Conservation (phyloP, 2,888 invertebrate species). For the Lepidocyrtoides sp. region DNA sequence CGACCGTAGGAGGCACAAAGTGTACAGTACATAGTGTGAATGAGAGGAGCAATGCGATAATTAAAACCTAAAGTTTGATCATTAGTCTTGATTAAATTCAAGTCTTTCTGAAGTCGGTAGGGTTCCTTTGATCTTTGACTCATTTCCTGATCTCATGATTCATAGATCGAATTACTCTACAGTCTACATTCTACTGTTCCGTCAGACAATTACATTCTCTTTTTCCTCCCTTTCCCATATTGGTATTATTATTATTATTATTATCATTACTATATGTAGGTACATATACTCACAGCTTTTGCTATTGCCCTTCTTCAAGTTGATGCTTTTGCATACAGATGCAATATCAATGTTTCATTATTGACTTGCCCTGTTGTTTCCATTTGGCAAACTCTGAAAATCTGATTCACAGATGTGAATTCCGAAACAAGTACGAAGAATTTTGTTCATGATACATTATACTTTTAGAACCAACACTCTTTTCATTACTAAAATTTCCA, state of each 20-base stretch:
- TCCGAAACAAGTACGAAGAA: neutral
- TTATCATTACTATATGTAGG: too few relatives aligned
- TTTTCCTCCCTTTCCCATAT: neutral
- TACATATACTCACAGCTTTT: too few relatives aligned
- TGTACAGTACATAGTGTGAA: slow-evolving; percentile 65
- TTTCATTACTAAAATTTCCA: slow-evolving; percentile 19
- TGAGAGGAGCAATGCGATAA: slow-evolving; percentile 83
- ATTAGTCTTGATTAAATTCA: slow-evolving; percentile 86
- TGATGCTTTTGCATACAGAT: neutral
- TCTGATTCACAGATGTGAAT: slow-evolving; percentile 23
- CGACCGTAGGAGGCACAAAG: slow-evolving; percentile 27
- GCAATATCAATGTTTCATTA: slow-evolving; percentile 31
- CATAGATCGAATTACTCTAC: slow-evolving; percentile 85
- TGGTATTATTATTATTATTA: too few relatives aligned
- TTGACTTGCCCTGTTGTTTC: slow-evolving; percentile 44
- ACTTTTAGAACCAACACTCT: neutral
- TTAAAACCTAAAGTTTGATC: slow-evolving; percentile 85
- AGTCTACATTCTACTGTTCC: slow-evolving; percentile 50
- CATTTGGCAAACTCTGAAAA: slow-evolving; percentile 39
- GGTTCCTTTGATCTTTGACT: slow-evolving; percentile 85
- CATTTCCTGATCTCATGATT: slow-evolving; percentile 85
- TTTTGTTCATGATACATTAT: too few relatives aligned
- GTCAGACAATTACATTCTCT: slow-evolving; percentile 51
- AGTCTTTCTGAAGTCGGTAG: slow-evolving; percentile 83
- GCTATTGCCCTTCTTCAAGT: neutral